Evolutionary conservation across 2,113 vertebrate species (phyloP), one percentile per base, ranked within the genome.

Genomic region (Oriolus oriolus): DNA sequence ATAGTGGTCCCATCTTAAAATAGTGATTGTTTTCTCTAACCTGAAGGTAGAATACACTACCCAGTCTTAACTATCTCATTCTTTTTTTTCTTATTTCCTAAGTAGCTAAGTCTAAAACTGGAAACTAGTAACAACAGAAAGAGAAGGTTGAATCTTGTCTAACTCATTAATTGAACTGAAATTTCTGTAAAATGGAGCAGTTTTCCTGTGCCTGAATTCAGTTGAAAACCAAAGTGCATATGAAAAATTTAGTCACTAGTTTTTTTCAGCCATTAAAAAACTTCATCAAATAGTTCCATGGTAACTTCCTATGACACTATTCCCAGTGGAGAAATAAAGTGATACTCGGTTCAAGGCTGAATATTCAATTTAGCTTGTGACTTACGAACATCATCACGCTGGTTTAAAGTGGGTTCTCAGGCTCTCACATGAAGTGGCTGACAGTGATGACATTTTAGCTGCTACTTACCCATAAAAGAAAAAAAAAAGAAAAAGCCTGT

Each of bases 401-500:
- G 35, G 19, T 79, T 92, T 66, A 59, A 54, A 71, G 27, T n/a
- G 56, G 30, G 6, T n/a, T 87, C 42, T 78, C 42, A 23, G 21
- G 15, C 7, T 42, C 17, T 66, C 33, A 13, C 2, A 1, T 13
- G 39, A 44, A 54, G 17, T 54, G 56, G 63, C 14, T 89, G 82
- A 44, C 13, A 61, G 24, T 9, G 13, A n/a, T 35, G 78, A 65
- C 17, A 77, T 21, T 53, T 74, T 87, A 70, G 19, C 33, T 88
- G 19, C 10, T 22, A 28, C 33, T 71, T 49, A 35, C 4, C 7
- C 1, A 2, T 23, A 39, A 69, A 60, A 57, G 1, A 45, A 76
- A 88, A 14, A 30, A 30, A 9, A 28, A 35, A 7, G 1, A 30
- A 39, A 33, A 28, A 4, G 1, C 35, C 11, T 53, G 0, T 50